phyloP scores from a whole-genome alignment of 2,797 vertebrate species.

The Streptopelia turtur region DNA sequence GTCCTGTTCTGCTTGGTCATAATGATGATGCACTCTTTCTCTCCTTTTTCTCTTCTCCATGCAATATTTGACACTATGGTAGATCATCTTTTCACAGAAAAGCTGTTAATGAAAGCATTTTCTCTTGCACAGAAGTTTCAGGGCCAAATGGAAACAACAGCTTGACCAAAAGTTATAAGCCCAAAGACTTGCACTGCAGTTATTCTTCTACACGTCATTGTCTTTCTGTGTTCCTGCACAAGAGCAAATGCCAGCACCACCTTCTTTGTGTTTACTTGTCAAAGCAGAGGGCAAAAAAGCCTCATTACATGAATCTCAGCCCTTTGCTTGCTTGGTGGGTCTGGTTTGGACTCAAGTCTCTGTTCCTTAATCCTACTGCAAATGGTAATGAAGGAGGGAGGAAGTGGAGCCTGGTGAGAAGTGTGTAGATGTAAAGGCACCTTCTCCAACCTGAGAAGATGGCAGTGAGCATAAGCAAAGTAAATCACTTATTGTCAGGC shows the following conservation, averaged over 20 bases:
- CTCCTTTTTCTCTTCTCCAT: background rate
- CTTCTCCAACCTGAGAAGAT: background rate
- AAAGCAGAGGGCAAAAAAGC: background rate
- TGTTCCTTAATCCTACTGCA: background rate
- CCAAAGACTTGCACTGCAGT: background rate
- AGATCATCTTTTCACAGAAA: background rate
- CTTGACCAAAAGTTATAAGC: background rate
- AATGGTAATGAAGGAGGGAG: background rate
- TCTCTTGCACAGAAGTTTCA: background rate
- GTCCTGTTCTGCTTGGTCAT: background rate
- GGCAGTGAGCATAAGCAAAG: background rate
- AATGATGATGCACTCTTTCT: background rate
- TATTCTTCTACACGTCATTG: background rate
- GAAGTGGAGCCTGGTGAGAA: background rate
- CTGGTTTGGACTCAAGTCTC: background rate
- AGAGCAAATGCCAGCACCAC: background rate
- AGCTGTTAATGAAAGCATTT: background rate
- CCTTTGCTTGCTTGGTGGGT: background rate
- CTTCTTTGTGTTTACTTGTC: background rate
- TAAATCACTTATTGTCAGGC: fast-evolving
- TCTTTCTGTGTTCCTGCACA: background rate
- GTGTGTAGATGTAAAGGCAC: background rate
- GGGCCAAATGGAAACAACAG: background rate
- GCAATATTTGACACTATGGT: background rate
- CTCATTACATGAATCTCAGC: background rate